Conservation (phyloP, 2,113 vertebrate species). For the Campylomormyrus numenius region DNA sequence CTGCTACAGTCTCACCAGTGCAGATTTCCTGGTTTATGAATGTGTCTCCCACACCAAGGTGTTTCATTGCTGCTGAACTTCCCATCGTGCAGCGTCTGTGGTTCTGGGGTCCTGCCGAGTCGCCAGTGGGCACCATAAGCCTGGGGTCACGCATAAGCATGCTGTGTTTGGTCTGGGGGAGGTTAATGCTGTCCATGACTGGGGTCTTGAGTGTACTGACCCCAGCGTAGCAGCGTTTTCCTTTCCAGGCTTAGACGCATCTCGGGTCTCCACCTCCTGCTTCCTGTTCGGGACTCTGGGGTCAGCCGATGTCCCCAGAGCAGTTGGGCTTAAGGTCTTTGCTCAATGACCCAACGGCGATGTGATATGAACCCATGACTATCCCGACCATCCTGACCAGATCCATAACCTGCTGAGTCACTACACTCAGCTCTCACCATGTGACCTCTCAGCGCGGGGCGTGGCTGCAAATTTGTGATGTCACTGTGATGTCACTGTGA, state of each 20-base stretch:
- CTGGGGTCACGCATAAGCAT: background rate
- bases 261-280: background rate
- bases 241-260: conserved; percentile 20
- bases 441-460: background rate
- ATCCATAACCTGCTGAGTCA: background rate
- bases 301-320: background rate
- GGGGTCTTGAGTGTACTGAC: conserved; percentile 30
- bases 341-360: background rate
- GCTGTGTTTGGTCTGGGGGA: conserved; percentile 5
- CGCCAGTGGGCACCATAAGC: background rate
- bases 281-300: background rate
- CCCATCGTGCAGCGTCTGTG: background rate
- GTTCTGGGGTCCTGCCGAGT: background rate
- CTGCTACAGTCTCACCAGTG: background rate
- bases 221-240: conserved; percentile 38
- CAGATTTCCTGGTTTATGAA: background rate
- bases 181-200: conserved; percentile 48
- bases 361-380: background rate
- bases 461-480: background rate
- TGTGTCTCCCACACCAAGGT: background rate
- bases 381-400: background rate
- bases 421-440: background rate
- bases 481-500: background rate
- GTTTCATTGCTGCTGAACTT: background rate
- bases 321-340: background rate